Percentiles rank a stretch among this genome's conserved stretches.
Conservation (phyloP, 1,140 invertebrate genomes). For the Drosophila auraria region DNA sequence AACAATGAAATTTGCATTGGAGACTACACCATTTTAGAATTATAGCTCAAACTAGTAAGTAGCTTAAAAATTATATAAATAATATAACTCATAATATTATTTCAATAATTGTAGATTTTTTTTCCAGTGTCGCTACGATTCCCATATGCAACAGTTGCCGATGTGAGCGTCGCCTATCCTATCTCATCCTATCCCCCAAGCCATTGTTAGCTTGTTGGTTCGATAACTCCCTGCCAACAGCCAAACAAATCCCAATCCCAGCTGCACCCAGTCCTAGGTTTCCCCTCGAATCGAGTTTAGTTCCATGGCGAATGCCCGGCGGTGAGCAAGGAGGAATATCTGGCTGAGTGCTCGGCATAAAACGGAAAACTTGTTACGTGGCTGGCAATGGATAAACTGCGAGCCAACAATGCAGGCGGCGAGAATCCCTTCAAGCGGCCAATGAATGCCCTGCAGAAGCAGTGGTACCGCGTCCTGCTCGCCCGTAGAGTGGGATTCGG, state of each 20-base stretch:
- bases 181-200: slow-evolving; percentile 27
- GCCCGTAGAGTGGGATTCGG: slow-evolving; percentile 76
- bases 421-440: slow-evolving; percentile 83
- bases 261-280: slow-evolving; percentile 30
- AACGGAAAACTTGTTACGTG: slow-evolving; percentile 74
- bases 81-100: too few species aligned
- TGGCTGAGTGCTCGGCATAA: slow-evolving; percentile 60
- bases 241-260: slow-evolving; percentile 41
- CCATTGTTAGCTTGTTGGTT: slow-evolving; percentile 68
- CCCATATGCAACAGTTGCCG: slow-evolving; percentile 47
- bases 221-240: slow-evolving; percentile 63
- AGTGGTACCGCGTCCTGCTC: slow-evolving; percentile 80
- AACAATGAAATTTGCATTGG: too few species aligned
- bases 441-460: slow-evolving; percentile 82
- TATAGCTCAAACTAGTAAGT: too few species aligned
- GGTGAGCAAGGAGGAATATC: slow-evolving; percentile 57
- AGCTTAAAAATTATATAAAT: too few species aligned
- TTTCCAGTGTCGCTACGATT: slow-evolving; percentile 3
- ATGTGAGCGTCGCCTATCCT: slow-evolving; percentile 8
- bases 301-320: slow-evolving; percentile 62
- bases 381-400: slow-evolving; percentile 65
- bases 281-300: slow-evolving; percentile 35
- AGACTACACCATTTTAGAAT: too few species aligned
- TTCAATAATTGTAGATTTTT: neutral
- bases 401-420: slow-evolving; percentile 46